These are phyloP conservation scores for Trypoxylus dichotomus DNA, from an alignment of 1,140 invertebrate species.

Conservation along the genomic window DNA sequence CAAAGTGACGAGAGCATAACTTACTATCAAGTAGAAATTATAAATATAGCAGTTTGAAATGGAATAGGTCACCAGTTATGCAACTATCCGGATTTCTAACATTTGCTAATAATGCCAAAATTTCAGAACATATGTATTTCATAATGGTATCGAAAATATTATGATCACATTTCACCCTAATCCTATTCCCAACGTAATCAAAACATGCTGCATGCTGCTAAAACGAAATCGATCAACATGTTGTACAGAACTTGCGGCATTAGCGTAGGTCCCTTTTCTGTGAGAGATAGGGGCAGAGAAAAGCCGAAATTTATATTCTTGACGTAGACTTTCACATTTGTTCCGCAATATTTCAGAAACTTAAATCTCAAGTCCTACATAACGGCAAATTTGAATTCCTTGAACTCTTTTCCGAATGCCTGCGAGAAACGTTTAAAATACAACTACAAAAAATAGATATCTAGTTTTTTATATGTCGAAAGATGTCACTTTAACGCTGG, in stretches of 20 bases:
- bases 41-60: too few species aligned
- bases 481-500: not conserved
- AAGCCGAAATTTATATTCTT: conserved; percentile 18
- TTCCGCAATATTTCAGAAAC: conserved; percentile 19
- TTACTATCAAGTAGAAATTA: too few species aligned
- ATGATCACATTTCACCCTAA: not conserved
- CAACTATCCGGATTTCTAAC: too few species aligned
- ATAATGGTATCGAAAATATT: not conserved
- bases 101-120: too few species aligned
- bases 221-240: conserved; percentile 16
- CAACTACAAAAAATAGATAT: not conserved
- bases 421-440: not conserved
- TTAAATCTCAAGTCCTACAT: not conserved
- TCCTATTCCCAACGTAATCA: not conserved
- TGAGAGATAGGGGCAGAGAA: not conserved
- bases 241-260: not conserved
- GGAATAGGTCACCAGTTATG: too few species aligned
- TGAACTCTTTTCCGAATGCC: not conserved
- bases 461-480: not conserved
- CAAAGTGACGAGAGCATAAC: too few species aligned
- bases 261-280: not conserved
- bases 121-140: not conserved
- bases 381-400: conserved; percentile 20
- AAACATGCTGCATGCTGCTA: not conserved
- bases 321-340: conserved; percentile 16